Base-by-base conservation (phyloP, 2,888 invertebrate species). In the Phorcus lineatus region DNA sequence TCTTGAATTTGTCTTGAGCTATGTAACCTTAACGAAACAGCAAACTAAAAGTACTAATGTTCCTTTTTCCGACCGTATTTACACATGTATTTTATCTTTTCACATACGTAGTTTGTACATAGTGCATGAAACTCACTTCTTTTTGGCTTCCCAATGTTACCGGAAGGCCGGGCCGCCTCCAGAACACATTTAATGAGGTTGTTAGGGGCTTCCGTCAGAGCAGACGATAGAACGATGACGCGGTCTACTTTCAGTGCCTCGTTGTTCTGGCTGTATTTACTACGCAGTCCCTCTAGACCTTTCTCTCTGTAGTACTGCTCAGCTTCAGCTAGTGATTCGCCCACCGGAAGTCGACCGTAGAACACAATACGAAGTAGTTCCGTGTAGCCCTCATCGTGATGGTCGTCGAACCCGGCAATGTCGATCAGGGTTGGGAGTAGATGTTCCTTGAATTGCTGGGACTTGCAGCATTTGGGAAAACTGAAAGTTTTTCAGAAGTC, bases 181-280 rank as follows among this genome's bases (percentile, higher is more conserved):
- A 81, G 40, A 9, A 83, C 81, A 36, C 77, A 77, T 0, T n/a
- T 16, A 17, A 83, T 83, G 22, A 83, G 81, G 13, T 79, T 62
- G 13, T 22, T 36, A 2, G 83, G 83, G n/a, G 81, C 19, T 2
- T 0, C 13, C 19, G 81, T 76, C 7, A 17, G n/a, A 2, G 81
- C 81, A 7, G 83, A 79, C n/a, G 79, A 78, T 31, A 83, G 40
- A 52, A 83, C 79, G 47, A 83, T 79, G 52, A 83, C 74, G 13
- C 83, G 55, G 57, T 83, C 83, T 9, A 81, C 78, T 76, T 80
- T 79, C 47, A 76, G 78, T 2, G 67, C 31, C 17, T 47, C 11
- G 47, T 76, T 40, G 16, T 66, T 74, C 22, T n/a, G 62, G 52
- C 40, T 53, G 77, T 80, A 82, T 31, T 55, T 57, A 40, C 55